Evolutionary conservation across 2,113 vertebrate genomes (phyloP), one percentile per base, ranked within the genome.

Genomic region (Todiramphus chloris): DNA sequence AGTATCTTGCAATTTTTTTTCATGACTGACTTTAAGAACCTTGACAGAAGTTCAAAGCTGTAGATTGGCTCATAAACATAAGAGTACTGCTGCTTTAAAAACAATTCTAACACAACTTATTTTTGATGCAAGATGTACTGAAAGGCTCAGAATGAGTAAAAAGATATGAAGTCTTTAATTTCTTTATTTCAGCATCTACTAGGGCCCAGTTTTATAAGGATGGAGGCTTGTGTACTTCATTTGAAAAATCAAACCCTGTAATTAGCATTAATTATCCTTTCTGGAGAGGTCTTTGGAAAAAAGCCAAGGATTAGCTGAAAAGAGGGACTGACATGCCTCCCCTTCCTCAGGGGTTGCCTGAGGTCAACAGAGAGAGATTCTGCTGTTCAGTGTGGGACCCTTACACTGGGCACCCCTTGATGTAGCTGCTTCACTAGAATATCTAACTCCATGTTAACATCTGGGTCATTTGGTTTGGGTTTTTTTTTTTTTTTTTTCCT

Each of bases 211-310:
- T 96, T 94, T 89, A 73, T 84, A 43, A 60, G 75, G 28, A 33
- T 63, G 21, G 46, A 75, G 31, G 43, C 66, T 67, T 91, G 56
- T 81, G 41, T 83, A 41, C n/a, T 87, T 94, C 0, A 58, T 74
- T 72, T 37, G 11, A 86, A 79, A 83, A 66, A 21, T 33, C 35
- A 89, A 80, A 80, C 53, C 33, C 51, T 69, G 33, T 90, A 89
- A 69, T 89, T 80, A 83, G 44, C 76, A 80, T 94, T 95, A 89
- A 83, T 91, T 92, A 76, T 77, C 44, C 37, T 76, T 89, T 96
- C 53, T 93, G n/a, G 51, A 75, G 46, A 81, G 14, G 23, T 30
- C 41, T 95, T 89, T 81, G 81, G 55, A 59, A 58, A 67, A 93
- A 70, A 75, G 25, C 56, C 81, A 78, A 33, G 64, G 35, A 74